Conservation (phyloP, 2,797 vertebrate species). For the Muraenolepis orangiensis region DNA sequence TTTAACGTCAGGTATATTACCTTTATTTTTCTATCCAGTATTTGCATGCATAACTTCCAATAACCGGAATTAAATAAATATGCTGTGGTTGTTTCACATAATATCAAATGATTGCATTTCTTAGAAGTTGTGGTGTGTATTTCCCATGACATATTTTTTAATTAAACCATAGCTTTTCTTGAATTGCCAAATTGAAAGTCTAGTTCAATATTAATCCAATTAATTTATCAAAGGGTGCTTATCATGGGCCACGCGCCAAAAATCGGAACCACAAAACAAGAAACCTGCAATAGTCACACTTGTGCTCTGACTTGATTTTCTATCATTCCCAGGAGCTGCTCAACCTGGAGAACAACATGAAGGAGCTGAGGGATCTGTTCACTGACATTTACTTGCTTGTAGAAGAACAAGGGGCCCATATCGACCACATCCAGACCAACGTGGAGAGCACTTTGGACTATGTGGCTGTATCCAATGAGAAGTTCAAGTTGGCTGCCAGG, state of each 20-base stretch:
- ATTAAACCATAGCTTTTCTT: neutral
- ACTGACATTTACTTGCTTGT: conserved; percentile 86
- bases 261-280: too few species aligned
- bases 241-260: neutral
- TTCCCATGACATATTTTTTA: neutral
- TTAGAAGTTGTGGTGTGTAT: neutral
- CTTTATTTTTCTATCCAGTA: neutral
- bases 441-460: conserved; percentile 85
- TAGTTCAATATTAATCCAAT: neutral
- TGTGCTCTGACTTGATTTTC: neutral
- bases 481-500: conserved; percentile 84
- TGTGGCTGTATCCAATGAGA: conserved; percentile 77
- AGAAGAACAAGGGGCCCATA: conserved; percentile 85
- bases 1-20: neutral
- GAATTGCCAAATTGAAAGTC: neutral
- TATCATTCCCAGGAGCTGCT: conserved; percentile 75
- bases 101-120: neutral
- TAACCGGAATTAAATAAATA: neutral
- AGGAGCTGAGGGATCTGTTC: conserved; percentile 88
- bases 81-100: neutral
- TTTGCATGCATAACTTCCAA: neutral
- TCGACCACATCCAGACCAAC: conserved; percentile 88
- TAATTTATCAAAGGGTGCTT: neutral
- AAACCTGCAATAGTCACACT: neutral
- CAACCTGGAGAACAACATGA: conserved; percentile 88